These are phyloP conservation scores for Hartigia nigra DNA, from an alignment of 2,888 invertebrate species.

Conservation along the genomic window DNA sequence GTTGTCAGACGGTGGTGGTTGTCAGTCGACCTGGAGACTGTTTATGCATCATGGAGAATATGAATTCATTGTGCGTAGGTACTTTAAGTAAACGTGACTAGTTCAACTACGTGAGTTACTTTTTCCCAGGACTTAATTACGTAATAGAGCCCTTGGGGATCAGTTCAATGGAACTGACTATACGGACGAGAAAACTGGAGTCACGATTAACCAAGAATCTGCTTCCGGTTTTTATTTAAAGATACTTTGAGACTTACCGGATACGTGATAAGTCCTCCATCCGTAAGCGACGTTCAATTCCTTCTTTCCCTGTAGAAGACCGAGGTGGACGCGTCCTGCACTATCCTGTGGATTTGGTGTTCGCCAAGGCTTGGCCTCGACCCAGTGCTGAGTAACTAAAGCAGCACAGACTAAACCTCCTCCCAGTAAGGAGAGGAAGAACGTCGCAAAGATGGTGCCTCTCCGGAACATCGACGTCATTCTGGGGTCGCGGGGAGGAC, in stretches of 20 bases:
- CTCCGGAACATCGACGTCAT: constrained; percentile 74
- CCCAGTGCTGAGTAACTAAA: constrained; percentile 87
- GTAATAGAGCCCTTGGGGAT: neutral
- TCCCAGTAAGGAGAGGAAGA: constrained; percentile 81
- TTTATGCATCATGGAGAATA: neutral
- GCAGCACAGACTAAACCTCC: constrained; percentile 83
- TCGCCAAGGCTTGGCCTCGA: constrained; percentile 78
- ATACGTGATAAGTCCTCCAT: constrained; percentile 79
- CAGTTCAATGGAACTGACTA: neutral
- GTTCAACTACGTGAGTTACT: neutral
- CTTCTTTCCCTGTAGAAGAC: constrained; percentile 88
- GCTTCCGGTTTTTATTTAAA: neutral
- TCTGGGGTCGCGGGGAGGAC: constrained; percentile 45
- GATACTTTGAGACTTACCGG: constrained; percentile 71
- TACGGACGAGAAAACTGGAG: neutral
- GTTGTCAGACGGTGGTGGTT: neutral
- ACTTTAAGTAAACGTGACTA: neutral
- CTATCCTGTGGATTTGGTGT: constrained; percentile 75
- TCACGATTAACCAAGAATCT: neutral
- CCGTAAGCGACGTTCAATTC: constrained; percentile 86
- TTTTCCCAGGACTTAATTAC: neutral
- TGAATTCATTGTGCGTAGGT: neutral
- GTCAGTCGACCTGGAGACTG: neutral
- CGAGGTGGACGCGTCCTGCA: constrained; percentile 83
- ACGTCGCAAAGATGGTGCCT: constrained; percentile 84